phyloP scores from a whole-genome alignment of 2,113 vertebrate species.

The Oncorhynchus gorbuscha region DNA sequence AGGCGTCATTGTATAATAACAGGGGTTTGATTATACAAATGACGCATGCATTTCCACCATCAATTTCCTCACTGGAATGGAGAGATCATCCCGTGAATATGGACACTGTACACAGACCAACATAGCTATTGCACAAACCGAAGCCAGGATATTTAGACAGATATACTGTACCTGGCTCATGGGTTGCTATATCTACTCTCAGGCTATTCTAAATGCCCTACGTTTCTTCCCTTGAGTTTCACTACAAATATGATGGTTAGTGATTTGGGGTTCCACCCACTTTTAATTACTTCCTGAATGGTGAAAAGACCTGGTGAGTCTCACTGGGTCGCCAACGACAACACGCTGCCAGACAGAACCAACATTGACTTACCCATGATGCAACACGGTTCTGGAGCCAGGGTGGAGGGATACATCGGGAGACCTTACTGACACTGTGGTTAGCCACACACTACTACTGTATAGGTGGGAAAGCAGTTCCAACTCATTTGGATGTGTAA shows the following conservation, averaged over 20 bases:
- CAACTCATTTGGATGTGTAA: neutral
- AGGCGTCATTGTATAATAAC: too few species aligned
- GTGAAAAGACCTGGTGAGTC: conserved; percentile 26
- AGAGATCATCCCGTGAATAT: neutral
- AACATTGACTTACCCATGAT: conserved; percentile 61
- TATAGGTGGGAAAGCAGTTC: neutral
- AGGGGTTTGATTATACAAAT: too few species aligned
- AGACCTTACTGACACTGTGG: conserved; percentile 14
- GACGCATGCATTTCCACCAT: too few species aligned
- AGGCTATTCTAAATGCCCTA: neutral
- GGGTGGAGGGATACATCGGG: conserved; percentile 42
- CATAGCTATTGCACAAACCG: neutral
- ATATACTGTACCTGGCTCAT: neutral
- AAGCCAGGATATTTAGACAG: neutral
- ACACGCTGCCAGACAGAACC: conserved; percentile 66
- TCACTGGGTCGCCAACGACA: conserved; percentile 63
- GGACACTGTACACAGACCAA: neutral
- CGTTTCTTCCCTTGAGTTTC: conserved; percentile 2
- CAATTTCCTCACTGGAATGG: neutral
- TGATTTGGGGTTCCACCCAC: conserved; percentile 23
- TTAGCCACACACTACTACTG: neutral
- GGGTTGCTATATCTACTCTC: neutral
- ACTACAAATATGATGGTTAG: conserved; percentile 33
- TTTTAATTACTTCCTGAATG: conserved; percentile 54
- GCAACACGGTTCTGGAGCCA: conserved; percentile 26